These are phyloP conservation scores for Cricetomys ansorgei DNA, from an alignment of 2,113 vertebrate species.

Conservation along the genomic window DNA sequence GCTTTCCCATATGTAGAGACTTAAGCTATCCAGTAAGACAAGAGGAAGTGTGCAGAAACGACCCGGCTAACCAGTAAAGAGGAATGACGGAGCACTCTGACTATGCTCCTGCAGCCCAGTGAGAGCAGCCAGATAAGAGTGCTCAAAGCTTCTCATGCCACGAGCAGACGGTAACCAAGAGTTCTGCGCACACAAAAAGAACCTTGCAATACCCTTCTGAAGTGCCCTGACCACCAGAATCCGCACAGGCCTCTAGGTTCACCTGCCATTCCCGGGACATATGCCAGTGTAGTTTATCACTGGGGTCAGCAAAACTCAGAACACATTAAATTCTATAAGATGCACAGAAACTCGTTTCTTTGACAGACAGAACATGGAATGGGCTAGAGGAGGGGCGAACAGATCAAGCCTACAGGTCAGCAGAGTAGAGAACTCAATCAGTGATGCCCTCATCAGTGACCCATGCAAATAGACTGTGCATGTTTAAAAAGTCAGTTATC, in stretches of 20 bases:
- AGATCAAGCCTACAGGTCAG: not conserved
- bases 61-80: not conserved
- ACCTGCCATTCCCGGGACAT: not conserved
- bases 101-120: no score
- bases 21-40: not conserved
- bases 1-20: not conserved
- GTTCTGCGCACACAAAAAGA: not conserved
- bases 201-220: not conserved
- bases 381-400: no score
- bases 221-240: no score
- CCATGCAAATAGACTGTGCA: not conserved
- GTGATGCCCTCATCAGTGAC: not conserved
- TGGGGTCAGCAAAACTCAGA: no score
- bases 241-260: not conserved
- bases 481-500: not conserved
- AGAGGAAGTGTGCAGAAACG: not conserved
- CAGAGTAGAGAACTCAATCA: not conserved
- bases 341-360: not conserved
- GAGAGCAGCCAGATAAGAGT: not conserved
- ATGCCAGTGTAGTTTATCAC: not conserved
- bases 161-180: not conserved
- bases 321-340: not conserved
- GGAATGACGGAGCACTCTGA: fast-evolving
- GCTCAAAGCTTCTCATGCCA: no score
- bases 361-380: no score